Conservation (phyloP, 2,888 invertebrate genomes). For the Andrena minutula region DNA sequence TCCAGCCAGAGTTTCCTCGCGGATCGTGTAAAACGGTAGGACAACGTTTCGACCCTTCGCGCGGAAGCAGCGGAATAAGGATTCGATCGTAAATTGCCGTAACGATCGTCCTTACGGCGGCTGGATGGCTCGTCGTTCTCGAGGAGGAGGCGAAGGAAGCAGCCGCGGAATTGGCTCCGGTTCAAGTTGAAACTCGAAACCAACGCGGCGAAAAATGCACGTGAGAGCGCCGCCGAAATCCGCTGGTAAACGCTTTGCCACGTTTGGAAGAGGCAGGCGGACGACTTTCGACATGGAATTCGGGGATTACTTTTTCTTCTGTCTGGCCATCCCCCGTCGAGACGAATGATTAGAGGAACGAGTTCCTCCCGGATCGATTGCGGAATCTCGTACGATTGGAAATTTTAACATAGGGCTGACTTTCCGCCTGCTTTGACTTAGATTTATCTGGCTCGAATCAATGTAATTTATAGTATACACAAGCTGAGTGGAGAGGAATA, state of each 20-base stretch:
- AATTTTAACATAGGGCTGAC: background rate
- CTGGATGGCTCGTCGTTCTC: slow-evolving; percentile 36
- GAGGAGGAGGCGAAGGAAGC: slow-evolving; percentile 43
- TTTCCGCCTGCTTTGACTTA: too few species aligned
- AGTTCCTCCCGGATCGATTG: background rate
- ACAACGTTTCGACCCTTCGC: slow-evolving; percentile 19
- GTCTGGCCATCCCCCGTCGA: slow-evolving; percentile 4
- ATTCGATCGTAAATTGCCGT: slow-evolving; percentile 63
- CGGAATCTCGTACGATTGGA: background rate
- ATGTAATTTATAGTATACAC: too few species aligned
- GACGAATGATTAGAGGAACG: slow-evolving; percentile 17
- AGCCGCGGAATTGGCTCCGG: slow-evolving; percentile 52
- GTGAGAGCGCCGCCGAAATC: slow-evolving; percentile 45
- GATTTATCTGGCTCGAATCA: too few species aligned
- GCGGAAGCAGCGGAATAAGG: slow-evolving; percentile 51
- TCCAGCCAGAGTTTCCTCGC: background rate
- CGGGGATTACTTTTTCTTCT: slow-evolving; percentile 12
- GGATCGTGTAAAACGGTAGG: slow-evolving; percentile 33
- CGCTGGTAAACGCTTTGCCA: slow-evolving; percentile 54
- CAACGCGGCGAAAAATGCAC: slow-evolving; percentile 58
- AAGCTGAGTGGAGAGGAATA: too few species aligned
- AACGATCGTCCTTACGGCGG: slow-evolving; percentile 64
- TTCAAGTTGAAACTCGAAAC: slow-evolving; percentile 61
- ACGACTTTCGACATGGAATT: slow-evolving; percentile 29
- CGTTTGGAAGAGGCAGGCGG: slow-evolving; percentile 20